Conservation (phyloP, 2,797 vertebrate species). For the Enteromius unitaeniatus region DNA sequence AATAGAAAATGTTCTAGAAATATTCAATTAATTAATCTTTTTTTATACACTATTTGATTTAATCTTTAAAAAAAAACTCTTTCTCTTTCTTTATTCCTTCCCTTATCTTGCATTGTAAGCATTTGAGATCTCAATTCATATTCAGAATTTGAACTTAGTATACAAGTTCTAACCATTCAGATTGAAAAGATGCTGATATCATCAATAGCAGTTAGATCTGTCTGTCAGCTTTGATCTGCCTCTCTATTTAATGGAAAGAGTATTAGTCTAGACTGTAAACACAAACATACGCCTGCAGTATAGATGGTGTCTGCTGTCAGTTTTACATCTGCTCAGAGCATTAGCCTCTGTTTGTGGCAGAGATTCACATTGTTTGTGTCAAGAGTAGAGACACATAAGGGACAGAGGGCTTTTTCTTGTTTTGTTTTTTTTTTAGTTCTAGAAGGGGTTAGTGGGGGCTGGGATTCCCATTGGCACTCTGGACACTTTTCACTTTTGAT, state of each 20-base stretch:
- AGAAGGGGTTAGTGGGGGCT: conserved; percentile 30
- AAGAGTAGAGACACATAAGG: conserved; percentile 46
- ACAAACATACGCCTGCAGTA: conserved; percentile 41
- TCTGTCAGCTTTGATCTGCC: conserved; percentile 55
- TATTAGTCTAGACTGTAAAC: conserved; percentile 18
- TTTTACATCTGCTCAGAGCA: conserved; percentile 52
- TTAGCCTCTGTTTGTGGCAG: conserved; percentile 58
- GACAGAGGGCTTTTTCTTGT: background rate
- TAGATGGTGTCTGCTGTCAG: conserved; percentile 60
- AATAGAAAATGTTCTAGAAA: background rate
- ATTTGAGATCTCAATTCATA: background rate
- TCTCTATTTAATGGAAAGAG: conserved; percentile 44
- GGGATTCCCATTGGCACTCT: conserved; percentile 29
- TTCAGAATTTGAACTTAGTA: background rate
- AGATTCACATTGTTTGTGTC: conserved; percentile 56
- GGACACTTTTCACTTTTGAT: conserved; percentile 25
- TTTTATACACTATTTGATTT: no score
- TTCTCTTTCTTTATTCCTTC: background rate
- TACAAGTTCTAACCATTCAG: conserved; percentile 29
- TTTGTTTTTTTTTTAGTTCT: background rate
- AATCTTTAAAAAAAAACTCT: no score
- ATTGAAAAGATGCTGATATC: conserved; percentile 42
- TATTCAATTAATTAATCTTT: background rate
- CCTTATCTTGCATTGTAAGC: no score
- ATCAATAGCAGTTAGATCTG: conserved; percentile 49